Evolutionary conservation across 2,113 vertebrate species (phyloP), one percentile per base, ranked within the genome.

Genomic region (Oncorhynchus keta): DNA sequence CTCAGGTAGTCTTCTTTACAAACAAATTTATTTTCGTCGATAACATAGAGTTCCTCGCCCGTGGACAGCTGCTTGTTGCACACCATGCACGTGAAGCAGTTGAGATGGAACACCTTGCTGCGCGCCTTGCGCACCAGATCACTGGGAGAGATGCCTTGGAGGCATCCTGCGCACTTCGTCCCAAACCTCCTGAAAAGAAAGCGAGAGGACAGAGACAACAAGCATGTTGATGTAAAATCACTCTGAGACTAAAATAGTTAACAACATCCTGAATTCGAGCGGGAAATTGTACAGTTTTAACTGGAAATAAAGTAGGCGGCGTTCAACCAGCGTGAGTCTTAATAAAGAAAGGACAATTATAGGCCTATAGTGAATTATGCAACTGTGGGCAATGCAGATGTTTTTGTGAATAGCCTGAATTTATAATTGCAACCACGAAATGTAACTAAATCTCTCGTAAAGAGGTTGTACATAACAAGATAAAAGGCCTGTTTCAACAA

Each of bases 21-120:
- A 89, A 99, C 97, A 67, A 99, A 99, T 90, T 98, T 98, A 92
- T 98, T 98, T 55, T 98, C 97, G 79, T 98, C 97, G 55, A 99
- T 97, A 85, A 99, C 97, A 75, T 99, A 99, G 67, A 99, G 95
- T 77, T 99, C 97, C 93, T 99, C 97, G 14, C 97, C 97, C 6
- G 97, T 99, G 87, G 97, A 98, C 83, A 99, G 95, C 93, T 99
- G 97, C 88, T 99, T 99, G 94, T 98, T 97, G 84, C 97, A 99
- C 78, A 99, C 96, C 96, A 97, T 97, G 92, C 97, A 99, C 76
- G 97, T 99, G 90, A 99, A 98, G 88, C 97, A 99, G 94, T 97
- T 98, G 85, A 99, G 94, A 77, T 99, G 97, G 73, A 99, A 99
- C 77, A 99, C 97, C 89, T 98, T 97, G 86, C 92, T 95, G 76